Conservation (phyloP, 1,140 invertebrate species). For the Aethina tumida region DNA sequence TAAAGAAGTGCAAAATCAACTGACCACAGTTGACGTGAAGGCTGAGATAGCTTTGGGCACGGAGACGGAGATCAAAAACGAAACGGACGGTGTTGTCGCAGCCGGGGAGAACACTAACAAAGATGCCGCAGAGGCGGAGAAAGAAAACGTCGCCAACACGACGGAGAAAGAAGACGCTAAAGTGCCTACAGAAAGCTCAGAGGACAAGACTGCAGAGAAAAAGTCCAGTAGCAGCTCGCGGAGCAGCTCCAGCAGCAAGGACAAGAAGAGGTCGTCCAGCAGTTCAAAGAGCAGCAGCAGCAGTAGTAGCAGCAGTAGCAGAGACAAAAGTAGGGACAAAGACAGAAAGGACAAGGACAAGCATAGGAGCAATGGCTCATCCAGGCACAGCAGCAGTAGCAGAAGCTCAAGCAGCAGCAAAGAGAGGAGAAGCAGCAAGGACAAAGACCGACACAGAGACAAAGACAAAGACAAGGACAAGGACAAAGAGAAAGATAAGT, state of each 20-base stretch:
- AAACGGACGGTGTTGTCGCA: too few relatives aligned
- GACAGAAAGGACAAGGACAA: constrained; percentile 34
- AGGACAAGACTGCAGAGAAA: constrained; percentile 22
- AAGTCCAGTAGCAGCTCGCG: constrained; percentile 27
- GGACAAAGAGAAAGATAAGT: constrained; percentile 35
- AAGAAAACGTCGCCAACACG: too few relatives aligned
- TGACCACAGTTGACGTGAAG: constrained; percentile 30
- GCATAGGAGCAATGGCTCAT: constrained; percentile 31
- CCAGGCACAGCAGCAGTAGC: constrained; percentile 33
- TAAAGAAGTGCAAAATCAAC: constrained; percentile 57
- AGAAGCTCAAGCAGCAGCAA: constrained; percentile 36
- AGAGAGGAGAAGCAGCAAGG: constrained; percentile 20
- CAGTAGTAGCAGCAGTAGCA: constrained; percentile 33
- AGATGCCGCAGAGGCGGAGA: too few relatives aligned
- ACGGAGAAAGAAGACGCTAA: constrained; percentile 34
- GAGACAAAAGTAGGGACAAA: constrained; percentile 18
- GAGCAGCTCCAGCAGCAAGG: constrained; percentile 23
- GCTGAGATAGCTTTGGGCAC: constrained; percentile 11
- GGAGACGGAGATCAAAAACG: constrained; percentile 14
- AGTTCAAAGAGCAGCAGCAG: constrained; percentile 11
- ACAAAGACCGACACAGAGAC: constrained; percentile 30
- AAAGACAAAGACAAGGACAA: constrained; percentile 38
- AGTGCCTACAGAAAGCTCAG: constrained; percentile 19
- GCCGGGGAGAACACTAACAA: too few relatives aligned
- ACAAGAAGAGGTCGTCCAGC: constrained; percentile 18